Evolutionary conservation across 2,888 invertebrate species (phyloP), one percentile per base, ranked within the genome.

Genomic region (Liposcelis brunnea): DNA sequence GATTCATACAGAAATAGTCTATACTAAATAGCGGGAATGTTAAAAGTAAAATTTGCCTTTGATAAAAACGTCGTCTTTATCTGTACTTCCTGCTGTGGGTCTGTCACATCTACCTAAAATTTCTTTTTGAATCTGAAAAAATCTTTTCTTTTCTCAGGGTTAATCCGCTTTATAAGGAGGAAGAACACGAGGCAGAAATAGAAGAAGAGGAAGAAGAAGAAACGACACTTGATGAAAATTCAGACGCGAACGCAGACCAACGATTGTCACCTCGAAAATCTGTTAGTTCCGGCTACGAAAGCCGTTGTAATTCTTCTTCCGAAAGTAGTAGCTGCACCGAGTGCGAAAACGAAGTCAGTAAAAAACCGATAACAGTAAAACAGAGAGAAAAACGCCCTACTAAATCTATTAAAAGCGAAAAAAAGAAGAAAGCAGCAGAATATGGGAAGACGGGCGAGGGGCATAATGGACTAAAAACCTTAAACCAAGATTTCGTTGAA

Each of bases 271-370:
- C 52, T 10, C 57, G 57, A 43, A 62, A 61, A 50, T 61, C 62
- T 1, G 55, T 52, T 11, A 62, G 62, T 34, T 65, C 64, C 3
- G 64, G 65, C 15, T 64, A 65, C 50, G 62, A 61, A 6, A 62
- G 62, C 47, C 48, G 50, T 42, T 46, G 48, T 18, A 46, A 50
- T 34, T 47, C 46, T 2, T 50, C 47, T 8, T 48, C 51, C 12
- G 49, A 49, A 18, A 46, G 44, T 32, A 45, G 49, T 35, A 48
- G 48, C 35, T 47, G 47, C 12, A 42, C 44, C 12, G 45, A 47
- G 26, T 40, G 40, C 26, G 43, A 45, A 18, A 45, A 37, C 43
- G 35, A 26, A 15, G 37, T 43, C 36, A 14, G 8, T 35, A 42
- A 12, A 18, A 18, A 4, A n/a, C 34, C 11, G 18, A 18, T n/a